phyloP scores from a whole-genome alignment of 2,797 vertebrate species.

The Harpagifer antarcticus region DNA sequence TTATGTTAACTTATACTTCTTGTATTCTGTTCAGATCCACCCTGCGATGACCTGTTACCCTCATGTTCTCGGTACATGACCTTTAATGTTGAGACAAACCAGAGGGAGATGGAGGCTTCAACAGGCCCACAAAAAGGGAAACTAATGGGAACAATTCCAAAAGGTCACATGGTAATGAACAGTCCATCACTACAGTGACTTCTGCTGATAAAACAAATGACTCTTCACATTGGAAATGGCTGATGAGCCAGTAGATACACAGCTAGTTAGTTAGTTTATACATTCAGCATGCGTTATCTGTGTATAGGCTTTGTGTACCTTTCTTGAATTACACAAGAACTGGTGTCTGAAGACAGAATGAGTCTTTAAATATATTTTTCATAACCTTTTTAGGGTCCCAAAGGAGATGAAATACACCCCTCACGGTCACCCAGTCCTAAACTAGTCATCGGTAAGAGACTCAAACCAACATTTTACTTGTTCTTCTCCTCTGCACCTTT shows the following conservation, averaged over 20 bases:
- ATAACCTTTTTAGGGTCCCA: slow-evolving; percentile 36
- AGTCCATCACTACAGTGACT: not conserved
- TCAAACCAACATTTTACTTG: not conserved
- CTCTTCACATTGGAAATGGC: not conserved
- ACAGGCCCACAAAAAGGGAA: not conserved
- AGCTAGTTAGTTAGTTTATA: no score
- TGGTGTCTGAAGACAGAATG: not conserved
- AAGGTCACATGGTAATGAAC: slow-evolving; percentile 22
- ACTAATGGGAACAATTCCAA: not conserved
- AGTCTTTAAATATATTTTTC: not conserved
- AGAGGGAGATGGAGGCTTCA: slow-evolving; percentile 1
- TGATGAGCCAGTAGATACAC: not conserved
- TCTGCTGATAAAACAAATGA: not conserved
- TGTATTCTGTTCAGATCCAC: slow-evolving; percentile 61
- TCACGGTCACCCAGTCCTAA: slow-evolving; percentile 9
- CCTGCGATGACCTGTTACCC: slow-evolving; percentile 14
- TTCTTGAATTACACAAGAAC: not conserved
- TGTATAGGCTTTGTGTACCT: not conserved
- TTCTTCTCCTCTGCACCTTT: not conserved
- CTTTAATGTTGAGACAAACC: slow-evolving; percentile 19
- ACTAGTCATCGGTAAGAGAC: slow-evolving; percentile 52
- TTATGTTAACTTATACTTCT: not conserved
- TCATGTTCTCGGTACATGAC: slow-evolving; percentile 47
- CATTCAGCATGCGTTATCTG: no score
- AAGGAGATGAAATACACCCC: slow-evolving; percentile 8